phyloP scores from a whole-genome alignment of 2,113 vertebrate genomes.

The Pimephales promelas region DNA sequence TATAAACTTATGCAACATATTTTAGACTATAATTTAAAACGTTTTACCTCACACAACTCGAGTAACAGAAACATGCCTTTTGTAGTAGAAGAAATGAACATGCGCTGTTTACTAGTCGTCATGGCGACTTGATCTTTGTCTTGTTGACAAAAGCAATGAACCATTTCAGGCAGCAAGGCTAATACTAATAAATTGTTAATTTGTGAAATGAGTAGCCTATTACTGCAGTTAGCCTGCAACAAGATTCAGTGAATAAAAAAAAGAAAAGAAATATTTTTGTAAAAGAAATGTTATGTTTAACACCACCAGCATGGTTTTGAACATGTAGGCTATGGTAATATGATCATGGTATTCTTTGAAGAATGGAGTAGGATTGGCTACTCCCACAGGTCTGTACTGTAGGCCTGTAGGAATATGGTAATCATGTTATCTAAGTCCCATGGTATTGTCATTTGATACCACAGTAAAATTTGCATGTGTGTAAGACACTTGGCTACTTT shows the following conservation, averaged over 20 bases:
- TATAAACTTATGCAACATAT: background rate
- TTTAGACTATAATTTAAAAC: background rate
- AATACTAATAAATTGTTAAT: background rate
- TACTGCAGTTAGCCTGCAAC: background rate
- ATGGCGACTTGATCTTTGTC: constrained; percentile 19
- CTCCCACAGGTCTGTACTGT: background rate
- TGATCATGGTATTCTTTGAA: background rate
- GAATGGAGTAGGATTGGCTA: too few species aligned
- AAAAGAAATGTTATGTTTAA: too few species aligned
- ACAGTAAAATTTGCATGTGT: background rate
- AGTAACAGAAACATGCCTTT: background rate
- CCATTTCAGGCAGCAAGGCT: background rate
- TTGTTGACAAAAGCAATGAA: background rate
- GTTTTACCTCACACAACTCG: background rate
- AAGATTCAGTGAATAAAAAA: background rate
- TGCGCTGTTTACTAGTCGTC: background rate
- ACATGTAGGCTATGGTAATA: background rate
- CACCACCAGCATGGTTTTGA: too few species aligned
- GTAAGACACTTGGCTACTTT: background rate
- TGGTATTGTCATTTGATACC: background rate
- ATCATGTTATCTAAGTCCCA: background rate
- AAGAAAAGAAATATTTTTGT: too few species aligned
- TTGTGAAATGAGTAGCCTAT: background rate
- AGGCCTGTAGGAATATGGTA: background rate
- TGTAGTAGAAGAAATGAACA: background rate